phyloP scores from a whole-genome alignment of 2,888 invertebrate genomes.

The Oxytorus armatus region DNA sequence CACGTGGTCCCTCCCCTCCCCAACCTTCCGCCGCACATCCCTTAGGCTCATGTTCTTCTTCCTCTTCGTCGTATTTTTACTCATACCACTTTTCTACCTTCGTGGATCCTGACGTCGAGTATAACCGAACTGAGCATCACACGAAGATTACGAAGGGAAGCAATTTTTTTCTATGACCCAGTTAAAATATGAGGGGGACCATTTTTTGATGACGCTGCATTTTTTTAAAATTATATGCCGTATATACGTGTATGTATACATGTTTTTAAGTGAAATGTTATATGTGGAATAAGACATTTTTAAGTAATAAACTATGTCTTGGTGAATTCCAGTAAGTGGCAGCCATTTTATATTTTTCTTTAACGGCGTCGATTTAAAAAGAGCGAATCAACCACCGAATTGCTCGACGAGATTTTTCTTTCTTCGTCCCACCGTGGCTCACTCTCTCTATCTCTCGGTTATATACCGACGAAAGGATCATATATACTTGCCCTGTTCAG shows the following conservation, averaged over 20 bases:
- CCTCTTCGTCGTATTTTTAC: constrained; percentile 61
- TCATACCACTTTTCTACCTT: constrained; percentile 23
- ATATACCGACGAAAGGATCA: constrained; percentile 39
- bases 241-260: constrained; percentile 6
- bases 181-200: constrained; percentile 43
- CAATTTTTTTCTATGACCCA: constrained; percentile 65
- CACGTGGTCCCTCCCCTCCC: constrained; percentile 34
- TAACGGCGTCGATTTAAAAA: constrained; percentile 28
- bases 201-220: constrained; percentile 63
- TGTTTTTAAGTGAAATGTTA: background rate
- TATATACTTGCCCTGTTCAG: constrained; percentile 24
- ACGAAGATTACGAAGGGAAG: constrained; percentile 69
- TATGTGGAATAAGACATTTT: background rate
- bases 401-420: constrained; percentile 44
- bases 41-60: constrained; percentile 56
- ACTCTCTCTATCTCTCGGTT: constrained; percentile 4
- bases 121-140: constrained; percentile 69
- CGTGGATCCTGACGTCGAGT: constrained; percentile 67
- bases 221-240: constrained; percentile 19
- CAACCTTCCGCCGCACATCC: constrained; percentile 55
- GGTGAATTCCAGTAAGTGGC: constrained; percentile 9
- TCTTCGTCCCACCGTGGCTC: background rate
- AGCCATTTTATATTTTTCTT: constrained; percentile 34
- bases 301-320: background rate
- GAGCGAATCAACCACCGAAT: constrained; percentile 60